phyloP scores from a whole-genome alignment of 2,888 invertebrate species.

The Suillia variegata region DNA sequence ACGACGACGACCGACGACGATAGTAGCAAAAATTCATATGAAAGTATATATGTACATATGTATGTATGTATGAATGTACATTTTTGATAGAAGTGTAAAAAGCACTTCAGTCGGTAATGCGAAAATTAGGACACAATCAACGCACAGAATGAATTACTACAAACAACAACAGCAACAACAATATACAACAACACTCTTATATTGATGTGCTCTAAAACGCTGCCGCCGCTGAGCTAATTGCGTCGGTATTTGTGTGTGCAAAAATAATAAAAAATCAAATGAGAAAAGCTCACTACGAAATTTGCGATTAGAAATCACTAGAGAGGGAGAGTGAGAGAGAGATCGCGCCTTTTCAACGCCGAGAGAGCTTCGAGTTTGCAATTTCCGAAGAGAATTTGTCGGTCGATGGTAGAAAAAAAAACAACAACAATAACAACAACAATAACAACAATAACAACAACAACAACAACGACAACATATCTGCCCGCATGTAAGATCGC shows the following conservation, averaged over 20 bases:
- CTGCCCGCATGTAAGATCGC: no score
- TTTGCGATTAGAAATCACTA: not conserved
- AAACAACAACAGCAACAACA: not conserved
- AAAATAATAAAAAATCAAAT: constrained; percentile 8
- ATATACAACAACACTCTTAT: no score
- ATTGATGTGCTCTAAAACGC: not conserved
- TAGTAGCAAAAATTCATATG: constrained; percentile 20
- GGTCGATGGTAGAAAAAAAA: no score
- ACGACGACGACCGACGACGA: constrained; percentile 10
- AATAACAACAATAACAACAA: no score
- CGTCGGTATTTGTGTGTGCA: not conserved
- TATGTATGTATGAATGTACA: constrained; percentile 8
- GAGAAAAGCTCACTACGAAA: not conserved
- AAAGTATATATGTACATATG: constrained; percentile 1
- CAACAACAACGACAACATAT: no score
- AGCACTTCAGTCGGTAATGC: constrained; percentile 19
- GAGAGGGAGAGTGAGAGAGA: not conserved
- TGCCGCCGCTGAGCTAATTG: not conserved
- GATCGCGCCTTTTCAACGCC: not conserved
- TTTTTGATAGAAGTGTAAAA: not conserved
- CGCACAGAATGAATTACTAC: constrained; percentile 4
- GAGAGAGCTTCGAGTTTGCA: not conserved
- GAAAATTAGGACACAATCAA: constrained; percentile 32
- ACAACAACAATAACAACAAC: no score
- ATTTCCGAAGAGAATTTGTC: no score